Evolutionary conservation across 1,140 invertebrate species (phyloP).

Genomic region (Gerris buenoi): DNA sequence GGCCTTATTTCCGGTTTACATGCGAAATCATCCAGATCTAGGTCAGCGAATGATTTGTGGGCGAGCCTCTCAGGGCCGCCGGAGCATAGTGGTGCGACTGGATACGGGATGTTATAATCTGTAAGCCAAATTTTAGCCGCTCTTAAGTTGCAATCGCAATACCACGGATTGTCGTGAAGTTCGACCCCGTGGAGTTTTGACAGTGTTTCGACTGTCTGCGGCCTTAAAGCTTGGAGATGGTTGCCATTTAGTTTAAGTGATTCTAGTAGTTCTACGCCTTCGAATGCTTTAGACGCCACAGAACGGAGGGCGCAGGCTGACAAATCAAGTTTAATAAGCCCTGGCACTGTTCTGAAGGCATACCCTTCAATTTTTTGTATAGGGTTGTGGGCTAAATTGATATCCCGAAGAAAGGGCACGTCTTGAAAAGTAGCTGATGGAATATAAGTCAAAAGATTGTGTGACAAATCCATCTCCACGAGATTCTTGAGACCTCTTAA

Average conservation of each 20-base stretch:
- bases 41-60: conserved; percentile 52
- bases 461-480: conserved; percentile 70
- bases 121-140: conserved; percentile 71
- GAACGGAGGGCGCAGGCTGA: conserved; percentile 62
- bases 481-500: conserved; percentile 72
- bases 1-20: conserved; percentile 69
- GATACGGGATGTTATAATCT: conserved; percentile 63
- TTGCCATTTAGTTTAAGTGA: conserved; percentile 70
- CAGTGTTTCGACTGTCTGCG: conserved; percentile 53
- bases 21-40: conserved; percentile 68
- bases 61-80: conserved; percentile 47
- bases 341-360: conserved; percentile 56
- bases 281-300: conserved; percentile 60
- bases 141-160: conserved; percentile 70
- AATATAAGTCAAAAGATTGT: conserved; percentile 60
- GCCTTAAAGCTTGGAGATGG: conserved; percentile 49
- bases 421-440: conserved; percentile 61
- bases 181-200: conserved; percentile 64
- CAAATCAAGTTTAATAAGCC: conserved; percentile 68
- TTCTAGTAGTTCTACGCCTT: conserved; percentile 57
- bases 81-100: conserved; percentile 56
- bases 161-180: conserved; percentile 80
- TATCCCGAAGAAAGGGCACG: conserved; percentile 61
- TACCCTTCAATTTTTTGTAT: conserved; percentile 57
- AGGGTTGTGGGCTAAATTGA: conserved; percentile 63